phyloP scores from a whole-genome alignment of 64 coral and sea anemone species.

The Cladopsammia gracilis region DNA sequence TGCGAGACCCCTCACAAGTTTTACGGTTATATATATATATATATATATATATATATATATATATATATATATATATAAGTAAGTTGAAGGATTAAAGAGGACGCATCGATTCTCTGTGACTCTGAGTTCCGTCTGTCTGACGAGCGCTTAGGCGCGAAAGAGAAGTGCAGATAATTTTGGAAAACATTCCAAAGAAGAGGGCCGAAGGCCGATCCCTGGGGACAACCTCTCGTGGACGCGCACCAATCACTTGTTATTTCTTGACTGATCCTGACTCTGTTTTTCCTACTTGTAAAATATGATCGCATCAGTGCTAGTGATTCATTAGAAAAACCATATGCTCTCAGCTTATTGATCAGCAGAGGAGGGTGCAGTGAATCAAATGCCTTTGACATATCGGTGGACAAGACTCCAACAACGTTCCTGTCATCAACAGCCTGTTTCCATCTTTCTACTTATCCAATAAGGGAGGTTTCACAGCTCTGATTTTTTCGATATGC shows the following conservation, averaged over 20 bases:
- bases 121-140: no score
- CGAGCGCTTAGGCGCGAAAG: no score
- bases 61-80: no score
- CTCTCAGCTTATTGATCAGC: not conserved
- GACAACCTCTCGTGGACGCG: conserved; percentile 5
- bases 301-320: conserved; percentile 13
- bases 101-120: no score
- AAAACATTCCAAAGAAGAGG: conserved; percentile 3
- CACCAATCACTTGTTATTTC: conserved; percentile 11
- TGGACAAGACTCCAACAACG: not conserved
- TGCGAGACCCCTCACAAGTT: no score
- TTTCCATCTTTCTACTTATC: no score
- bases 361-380: not conserved
- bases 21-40: no score
- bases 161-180: conserved; percentile 4
- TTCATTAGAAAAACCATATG: conserved; percentile 5
- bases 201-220: conserved; percentile 18
- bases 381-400: not conserved
- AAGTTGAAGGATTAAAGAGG: no score
- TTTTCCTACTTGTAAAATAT: conserved; percentile 11
- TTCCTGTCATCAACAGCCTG: no score
- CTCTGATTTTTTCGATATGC: no score
- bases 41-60: no score
- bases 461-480: no score
- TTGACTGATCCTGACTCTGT: conserved; percentile 14